Percentiles rank a stretch among this genome's conserved stretches.
These are phyloP conservation scores for Apomyelois bistriatella DNA, from an alignment of 2,888 invertebrate species.

Conservation along the genomic window DNA sequence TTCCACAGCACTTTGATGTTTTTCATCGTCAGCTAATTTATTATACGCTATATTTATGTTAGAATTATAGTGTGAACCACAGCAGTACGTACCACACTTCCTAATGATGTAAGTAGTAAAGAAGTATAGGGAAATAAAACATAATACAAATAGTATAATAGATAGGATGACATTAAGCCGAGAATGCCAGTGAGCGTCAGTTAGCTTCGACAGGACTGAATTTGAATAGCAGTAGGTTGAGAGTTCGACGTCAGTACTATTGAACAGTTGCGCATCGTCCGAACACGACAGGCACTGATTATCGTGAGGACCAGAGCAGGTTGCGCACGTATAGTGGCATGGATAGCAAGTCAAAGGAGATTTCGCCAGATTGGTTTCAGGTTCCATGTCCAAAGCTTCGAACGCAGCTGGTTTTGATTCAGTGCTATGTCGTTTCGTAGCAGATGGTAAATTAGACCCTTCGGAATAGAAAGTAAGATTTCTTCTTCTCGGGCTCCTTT, in stretches of 20 bases:
- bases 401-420: slow-evolving; percentile 35
- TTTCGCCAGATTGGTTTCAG: slow-evolving; percentile 36
- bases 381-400: slow-evolving; percentile 64
- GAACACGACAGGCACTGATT: slow-evolving; percentile 85
- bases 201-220: slow-evolving; percentile 61
- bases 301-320: slow-evolving; percentile 84
- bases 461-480: slow-evolving; percentile 59
- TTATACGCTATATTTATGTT: slow-evolving; percentile 61
- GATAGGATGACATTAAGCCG: slow-evolving; percentile 62
- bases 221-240: slow-evolving; percentile 75
- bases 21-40: slow-evolving; percentile 63
- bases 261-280: slow-evolving; percentile 81
- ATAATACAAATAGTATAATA: slow-evolving; percentile 50
- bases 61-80: slow-evolving; percentile 48
- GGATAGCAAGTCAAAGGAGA: slow-evolving; percentile 76
- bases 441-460: slow-evolving; percentile 25
- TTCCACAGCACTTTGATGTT: slow-evolving; percentile 57
- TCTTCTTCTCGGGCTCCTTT: slow-evolving; percentile 62
- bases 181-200: slow-evolving; percentile 66
- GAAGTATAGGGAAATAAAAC: slow-evolving; percentile 45
- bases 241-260: slow-evolving; percentile 56
- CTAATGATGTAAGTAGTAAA: slow-evolving; percentile 44
- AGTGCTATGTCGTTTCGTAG: slow-evolving; percentile 52
- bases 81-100: slow-evolving; percentile 38
- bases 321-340: slow-evolving; percentile 88